These are phyloP conservation scores for Formica aserva DNA, from an alignment of 2,888 invertebrate genomes.

Conservation along the genomic window DNA sequence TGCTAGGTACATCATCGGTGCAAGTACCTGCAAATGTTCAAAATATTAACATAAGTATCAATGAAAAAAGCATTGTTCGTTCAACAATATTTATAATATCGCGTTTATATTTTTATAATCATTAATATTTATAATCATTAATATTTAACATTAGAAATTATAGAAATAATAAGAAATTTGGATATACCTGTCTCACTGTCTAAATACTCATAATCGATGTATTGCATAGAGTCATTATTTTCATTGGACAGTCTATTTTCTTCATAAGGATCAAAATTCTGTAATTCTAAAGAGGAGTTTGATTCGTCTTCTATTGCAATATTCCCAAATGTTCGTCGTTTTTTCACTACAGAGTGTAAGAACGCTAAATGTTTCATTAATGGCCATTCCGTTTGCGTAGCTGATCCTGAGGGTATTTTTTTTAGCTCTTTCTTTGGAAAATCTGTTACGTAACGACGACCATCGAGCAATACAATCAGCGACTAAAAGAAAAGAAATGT, in stretches of 20 bases:
- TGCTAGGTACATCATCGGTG: neutral
- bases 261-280: neutral
- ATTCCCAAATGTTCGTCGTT: constrained; percentile 8
- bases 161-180: neutral
- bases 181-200: neutral
- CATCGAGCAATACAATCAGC: constrained; percentile 8
- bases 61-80: neutral
- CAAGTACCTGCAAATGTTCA: neutral
- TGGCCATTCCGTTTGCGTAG: neutral
- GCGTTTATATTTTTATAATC: no score
- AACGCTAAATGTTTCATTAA: constrained; percentile 4
- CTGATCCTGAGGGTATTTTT: neutral
- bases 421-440: neutral
- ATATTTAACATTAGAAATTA: neutral
- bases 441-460: neutral
- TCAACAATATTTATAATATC: neutral
- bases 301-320: neutral
- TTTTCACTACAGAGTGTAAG: constrained; percentile 1
- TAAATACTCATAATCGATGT: neutral
- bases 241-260: neutral
- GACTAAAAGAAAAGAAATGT: neutral
- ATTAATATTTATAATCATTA: no score
- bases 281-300: neutral
- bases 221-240: neutral
- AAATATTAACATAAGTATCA: neutral